phyloP scores from a whole-genome alignment of 2,888 invertebrate genomes.

The Griposia aprilina region DNA sequence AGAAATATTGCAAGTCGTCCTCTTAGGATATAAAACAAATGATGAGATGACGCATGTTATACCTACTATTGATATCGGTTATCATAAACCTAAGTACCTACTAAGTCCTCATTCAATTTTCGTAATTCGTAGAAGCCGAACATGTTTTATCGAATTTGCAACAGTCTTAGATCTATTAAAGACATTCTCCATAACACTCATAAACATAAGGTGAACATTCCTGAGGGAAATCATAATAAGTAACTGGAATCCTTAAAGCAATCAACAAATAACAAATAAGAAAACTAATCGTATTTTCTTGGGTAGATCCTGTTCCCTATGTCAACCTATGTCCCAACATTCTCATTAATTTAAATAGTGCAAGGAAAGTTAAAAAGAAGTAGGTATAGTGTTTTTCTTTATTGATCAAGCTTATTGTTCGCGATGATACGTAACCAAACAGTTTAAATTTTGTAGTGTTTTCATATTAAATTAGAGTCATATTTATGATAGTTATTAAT shows the following conservation, averaged over 20 bases:
- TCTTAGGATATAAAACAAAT: background rate
- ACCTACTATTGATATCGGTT: background rate
- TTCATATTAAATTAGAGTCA: too few species aligned
- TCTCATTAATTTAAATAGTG: background rate
- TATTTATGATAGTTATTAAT: too few species aligned
- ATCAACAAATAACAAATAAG: constrained; percentile 38
- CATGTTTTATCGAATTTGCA: background rate
- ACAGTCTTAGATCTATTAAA: background rate
- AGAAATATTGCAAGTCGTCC: constrained; percentile 4
- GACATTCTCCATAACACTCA: background rate
- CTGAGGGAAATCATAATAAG: constrained; percentile 33
- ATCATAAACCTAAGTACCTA: background rate
- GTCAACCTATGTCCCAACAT: background rate
- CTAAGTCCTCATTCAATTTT: background rate
- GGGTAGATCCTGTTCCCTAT: background rate
- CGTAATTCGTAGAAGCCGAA: background rate
- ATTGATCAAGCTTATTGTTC: too few species aligned
- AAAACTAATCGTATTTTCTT: constrained; percentile 11
- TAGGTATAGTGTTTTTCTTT: too few species aligned
- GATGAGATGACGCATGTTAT: background rate
- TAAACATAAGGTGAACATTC: constrained; percentile 2
- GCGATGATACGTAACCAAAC: too few species aligned
- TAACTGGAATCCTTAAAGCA: constrained; percentile 15
- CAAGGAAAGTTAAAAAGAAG: too few species aligned
- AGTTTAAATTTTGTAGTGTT: too few species aligned